These are phyloP conservation scores for Furnarius figulus DNA, from an alignment of 2,113 vertebrate genomes.

Conservation along the genomic window DNA sequence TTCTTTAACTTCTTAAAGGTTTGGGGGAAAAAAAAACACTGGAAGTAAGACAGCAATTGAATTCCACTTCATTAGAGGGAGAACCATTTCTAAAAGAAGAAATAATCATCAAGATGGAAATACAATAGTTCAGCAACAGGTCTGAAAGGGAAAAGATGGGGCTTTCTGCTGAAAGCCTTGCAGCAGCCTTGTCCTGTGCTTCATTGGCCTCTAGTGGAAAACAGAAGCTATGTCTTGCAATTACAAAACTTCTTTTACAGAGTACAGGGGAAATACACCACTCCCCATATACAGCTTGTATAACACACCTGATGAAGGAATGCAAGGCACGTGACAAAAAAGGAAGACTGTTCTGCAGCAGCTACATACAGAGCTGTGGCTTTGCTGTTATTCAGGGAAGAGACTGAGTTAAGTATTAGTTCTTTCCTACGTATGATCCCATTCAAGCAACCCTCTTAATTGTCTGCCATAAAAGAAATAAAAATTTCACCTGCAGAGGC, in stretches of 20 bases:
- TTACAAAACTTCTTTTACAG: neutral
- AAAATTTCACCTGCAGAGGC: constrained; percentile 40
- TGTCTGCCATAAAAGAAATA: constrained; percentile 40
- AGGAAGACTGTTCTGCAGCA: neutral
- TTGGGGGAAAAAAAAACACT: neutral
- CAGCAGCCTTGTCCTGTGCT: constrained; percentile 13
- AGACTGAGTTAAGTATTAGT: neutral
- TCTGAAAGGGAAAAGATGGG: neutral
- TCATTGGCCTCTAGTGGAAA: constrained; percentile 71
- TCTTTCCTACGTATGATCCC: neutral
- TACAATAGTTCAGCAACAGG: neutral
- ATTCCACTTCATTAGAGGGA: neutral
- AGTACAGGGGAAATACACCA: neutral
- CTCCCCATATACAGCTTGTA: neutral
- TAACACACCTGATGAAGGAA: neutral
- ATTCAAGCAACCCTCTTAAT: neutral
- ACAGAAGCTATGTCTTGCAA: neutral
- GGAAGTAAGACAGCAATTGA: neutral
- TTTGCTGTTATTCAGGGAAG: neutral
- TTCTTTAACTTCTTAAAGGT: neutral
- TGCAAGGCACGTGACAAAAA: neutral
- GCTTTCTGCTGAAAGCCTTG: neutral
- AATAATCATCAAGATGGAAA: neutral
- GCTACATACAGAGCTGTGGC: neutral
- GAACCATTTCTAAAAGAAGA: neutral